Evolutionary conservation across 2,797 vertebrate species (phyloP).

Genomic region (Melanitta fusca): DNA sequence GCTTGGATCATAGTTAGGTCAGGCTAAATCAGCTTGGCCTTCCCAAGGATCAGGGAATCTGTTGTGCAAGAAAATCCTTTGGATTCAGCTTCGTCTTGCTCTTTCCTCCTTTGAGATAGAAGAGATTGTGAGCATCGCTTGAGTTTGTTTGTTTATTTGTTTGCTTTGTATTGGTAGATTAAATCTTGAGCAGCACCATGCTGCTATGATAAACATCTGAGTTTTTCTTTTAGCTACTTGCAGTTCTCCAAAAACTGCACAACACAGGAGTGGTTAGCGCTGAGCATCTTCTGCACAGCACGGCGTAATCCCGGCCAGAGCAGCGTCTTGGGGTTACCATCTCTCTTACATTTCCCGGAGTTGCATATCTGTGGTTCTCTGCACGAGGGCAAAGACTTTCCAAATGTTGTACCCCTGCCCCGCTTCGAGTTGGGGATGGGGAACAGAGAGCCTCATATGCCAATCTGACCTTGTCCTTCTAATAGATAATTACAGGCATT

Average conservation of each 20-base stretch:
- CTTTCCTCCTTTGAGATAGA: not conserved
- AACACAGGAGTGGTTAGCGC: not conserved
- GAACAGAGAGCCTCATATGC: not conserved
- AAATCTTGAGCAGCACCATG: not conserved
- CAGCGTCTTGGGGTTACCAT: not conserved
- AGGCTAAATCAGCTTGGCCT: not conserved
- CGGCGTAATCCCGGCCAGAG: not conserved
- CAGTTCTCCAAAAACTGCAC: not conserved
- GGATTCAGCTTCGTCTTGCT: not conserved
- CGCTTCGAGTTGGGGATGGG: not conserved
- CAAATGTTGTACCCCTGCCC: not conserved
- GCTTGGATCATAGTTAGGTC: not conserved
- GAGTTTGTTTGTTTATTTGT: not conserved
- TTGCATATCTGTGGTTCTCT: not conserved
- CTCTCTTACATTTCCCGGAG: not conserved
- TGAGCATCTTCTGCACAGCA: not conserved
- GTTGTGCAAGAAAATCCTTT: not conserved
- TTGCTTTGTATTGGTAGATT: not conserved
- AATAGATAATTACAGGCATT: constrained; percentile 23
- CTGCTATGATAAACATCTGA: not conserved
- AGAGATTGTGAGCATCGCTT: not conserved
- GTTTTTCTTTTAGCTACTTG: constrained; percentile 1
- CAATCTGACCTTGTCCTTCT: not conserved
- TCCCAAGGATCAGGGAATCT: not conserved
- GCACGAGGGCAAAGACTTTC: not conserved